These are phyloP conservation scores for Electrophaes corylata DNA, from an alignment of 2,888 invertebrate species.

Conservation along the genomic window DNA sequence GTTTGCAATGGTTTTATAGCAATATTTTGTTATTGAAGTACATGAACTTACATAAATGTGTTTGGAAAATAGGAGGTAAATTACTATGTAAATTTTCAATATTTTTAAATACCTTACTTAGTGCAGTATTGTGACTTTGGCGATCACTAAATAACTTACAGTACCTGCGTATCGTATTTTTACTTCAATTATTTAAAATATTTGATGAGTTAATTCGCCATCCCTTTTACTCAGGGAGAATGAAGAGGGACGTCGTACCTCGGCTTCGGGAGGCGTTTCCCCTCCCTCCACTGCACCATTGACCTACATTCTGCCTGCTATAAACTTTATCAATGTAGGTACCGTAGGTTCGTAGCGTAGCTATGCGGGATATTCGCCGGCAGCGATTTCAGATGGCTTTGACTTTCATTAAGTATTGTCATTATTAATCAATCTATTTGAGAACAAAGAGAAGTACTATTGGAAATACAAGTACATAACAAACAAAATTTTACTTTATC, in stretches of 20 bases:
- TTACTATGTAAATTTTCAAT: too few species aligned
- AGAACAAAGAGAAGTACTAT: neutral
- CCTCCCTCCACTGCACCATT: conserved; percentile 71
- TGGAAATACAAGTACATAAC: neutral
- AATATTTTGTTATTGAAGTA: too few species aligned
- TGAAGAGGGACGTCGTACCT: conserved; percentile 44
- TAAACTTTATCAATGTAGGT: conserved; percentile 34
- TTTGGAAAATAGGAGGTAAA: too few species aligned
- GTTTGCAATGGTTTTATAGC: too few species aligned
- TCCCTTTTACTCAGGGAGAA: conserved; percentile 37
- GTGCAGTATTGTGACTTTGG: too few species aligned
- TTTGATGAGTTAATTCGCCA: conserved; percentile 37
- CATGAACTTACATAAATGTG: too few species aligned
- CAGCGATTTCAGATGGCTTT: neutral
- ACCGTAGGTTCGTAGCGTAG: conserved; percentile 2
- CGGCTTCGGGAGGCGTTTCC: conserved; percentile 54
- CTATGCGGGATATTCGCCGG: conserved; percentile 20
- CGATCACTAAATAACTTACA: neutral
- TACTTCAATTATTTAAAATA: neutral
- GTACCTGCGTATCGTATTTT: neutral
- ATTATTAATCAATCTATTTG: neutral
- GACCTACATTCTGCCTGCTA: conserved; percentile 69
- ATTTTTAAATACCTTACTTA: too few species aligned
- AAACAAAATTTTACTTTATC: neutral
- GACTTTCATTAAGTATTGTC: neutral